Base-by-base conservation (phyloP, 53 echinoderm and acorn worm genomes). In the Temnopleurus reevesii region DNA sequence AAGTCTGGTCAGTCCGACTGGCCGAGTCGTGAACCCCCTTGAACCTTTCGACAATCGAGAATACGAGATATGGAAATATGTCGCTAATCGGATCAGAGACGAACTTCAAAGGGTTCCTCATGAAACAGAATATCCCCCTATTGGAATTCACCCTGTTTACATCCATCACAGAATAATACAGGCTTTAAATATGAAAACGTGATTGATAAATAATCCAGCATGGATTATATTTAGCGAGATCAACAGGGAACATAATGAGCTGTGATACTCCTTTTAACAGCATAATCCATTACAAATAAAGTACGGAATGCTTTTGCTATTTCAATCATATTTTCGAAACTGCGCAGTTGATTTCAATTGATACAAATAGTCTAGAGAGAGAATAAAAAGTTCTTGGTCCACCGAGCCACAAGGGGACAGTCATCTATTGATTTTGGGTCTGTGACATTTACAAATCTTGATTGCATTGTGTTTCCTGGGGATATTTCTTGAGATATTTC, bases 11-110 rank as follows among this genome's bases (percentile, higher is more conserved):
- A 71, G 26, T 26, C 6, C 71, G 18, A 71, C 38, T 71, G 71
- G 71, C 71, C 71, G 71, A 71, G 21, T 19, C 7, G 41, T 79
- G 79, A 79, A 79, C 79, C 29, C 79, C 79, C 79, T 79, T 79
- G 79, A 79, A 79, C 79, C 79, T 47, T 46, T 79, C 79, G n/a
- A 26, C 71, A 36, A 71, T 12, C 1, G 41, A 41, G n/a, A n/a
- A n/a, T n/a, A n/a, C n/a, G n/a, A n/a, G n/a, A 41, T 71, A 71
- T 27, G 26, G 41, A 71, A 71, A 71, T 71, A 71, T 71, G 71
- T 8, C 7, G 23, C 43, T 38, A 43, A 43, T 71, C 71, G 43
- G 71, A 71, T 43, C 43, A 43, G 71, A 21, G 71, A 41, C 41
- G 41, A 41, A 71, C 71, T 71, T 71, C 71, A 71, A 71, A 71